Percentiles rank a stretch among this genome's conserved stretches.
These are phyloP conservation scores for Rhagonycha lutea DNA, from an alignment of 2,888 invertebrate genomes.

Conservation along the genomic window DNA sequence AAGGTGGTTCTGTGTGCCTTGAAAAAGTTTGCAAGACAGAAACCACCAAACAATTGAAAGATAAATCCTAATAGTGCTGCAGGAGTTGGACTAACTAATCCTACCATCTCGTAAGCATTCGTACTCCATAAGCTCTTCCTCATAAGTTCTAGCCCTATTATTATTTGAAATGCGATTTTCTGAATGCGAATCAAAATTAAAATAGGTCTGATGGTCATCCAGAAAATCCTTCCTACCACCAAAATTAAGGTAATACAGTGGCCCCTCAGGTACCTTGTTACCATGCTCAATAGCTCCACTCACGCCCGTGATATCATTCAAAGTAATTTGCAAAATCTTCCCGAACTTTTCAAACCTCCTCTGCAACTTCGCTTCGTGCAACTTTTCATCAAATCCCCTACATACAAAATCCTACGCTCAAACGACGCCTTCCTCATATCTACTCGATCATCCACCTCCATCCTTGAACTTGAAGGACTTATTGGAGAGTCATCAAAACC, in stretches of 20 bases:
- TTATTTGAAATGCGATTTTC: background rate
- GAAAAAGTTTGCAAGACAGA: background rate
- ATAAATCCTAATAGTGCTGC: background rate
- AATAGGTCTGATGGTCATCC: slow-evolving; percentile 81
- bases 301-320: slow-evolving; percentile 79
- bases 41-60: background rate
- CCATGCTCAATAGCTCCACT: slow-evolving; percentile 83
- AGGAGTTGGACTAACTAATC: background rate
- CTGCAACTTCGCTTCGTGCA: slow-evolving; percentile 71
- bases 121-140: background rate
- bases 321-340: slow-evolving; percentile 76
- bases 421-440: slow-evolving; percentile 61
- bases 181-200: slow-evolving; percentile 69
- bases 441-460: background rate
- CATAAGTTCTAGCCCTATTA: background rate
- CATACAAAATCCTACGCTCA: slow-evolving; percentile 86
- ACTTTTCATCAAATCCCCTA: slow-evolving; percentile 77
- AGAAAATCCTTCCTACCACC: slow-evolving; percentile 85
- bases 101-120: background rate
- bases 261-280: slow-evolving; percentile 65
- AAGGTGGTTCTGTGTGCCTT: background rate
- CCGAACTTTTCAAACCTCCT: slow-evolving; percentile 78
- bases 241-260: slow-evolving; percentile 84
- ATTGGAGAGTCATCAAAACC: background rate
- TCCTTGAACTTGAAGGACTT: background rate